Evolutionary conservation across 2,888 invertebrate genomes (phyloP).

Genomic region (Azorinus chamasolen): DNA sequence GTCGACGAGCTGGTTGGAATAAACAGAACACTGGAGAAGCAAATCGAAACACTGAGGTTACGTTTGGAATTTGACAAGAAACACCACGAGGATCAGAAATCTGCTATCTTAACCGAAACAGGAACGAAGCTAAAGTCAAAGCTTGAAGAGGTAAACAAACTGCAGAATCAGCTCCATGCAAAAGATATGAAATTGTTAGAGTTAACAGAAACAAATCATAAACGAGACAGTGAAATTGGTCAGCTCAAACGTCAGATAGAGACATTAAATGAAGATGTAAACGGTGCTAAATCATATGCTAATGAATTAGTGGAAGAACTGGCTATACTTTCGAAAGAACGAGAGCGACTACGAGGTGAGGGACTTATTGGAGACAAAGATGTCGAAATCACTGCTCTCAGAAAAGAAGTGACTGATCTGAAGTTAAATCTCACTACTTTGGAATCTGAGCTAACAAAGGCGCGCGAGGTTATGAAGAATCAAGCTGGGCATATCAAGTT

Average conservation of each 20-base stretch:
- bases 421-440: constrained; percentile 65
- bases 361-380: constrained; percentile 65
- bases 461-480: constrained; percentile 68
- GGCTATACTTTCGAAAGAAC: constrained; percentile 56
- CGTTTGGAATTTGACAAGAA: constrained; percentile 69
- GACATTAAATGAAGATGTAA: constrained; percentile 67
- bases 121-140: constrained; percentile 62
- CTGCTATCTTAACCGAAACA: constrained; percentile 51
- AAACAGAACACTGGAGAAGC: constrained; percentile 70
- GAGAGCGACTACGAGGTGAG: constrained; percentile 58
- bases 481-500: constrained; percentile 70
- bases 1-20: constrained; percentile 68
- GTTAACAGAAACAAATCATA: constrained; percentile 63
- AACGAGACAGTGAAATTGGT: constrained; percentile 61
- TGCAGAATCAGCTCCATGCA: constrained; percentile 51
- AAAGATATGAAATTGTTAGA: constrained; percentile 60
- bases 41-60: constrained; percentile 73
- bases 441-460: constrained; percentile 71
- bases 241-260: constrained; percentile 65
- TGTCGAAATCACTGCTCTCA: constrained; percentile 58
- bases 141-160: constrained; percentile 52
- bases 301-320: constrained; percentile 69
- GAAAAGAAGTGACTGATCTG: constrained; percentile 67
- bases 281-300: constrained; percentile 66
- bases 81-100: constrained; percentile 66